Conservation (phyloP, 2,113 vertebrate genomes). For the Daboia siamensis region DNA sequence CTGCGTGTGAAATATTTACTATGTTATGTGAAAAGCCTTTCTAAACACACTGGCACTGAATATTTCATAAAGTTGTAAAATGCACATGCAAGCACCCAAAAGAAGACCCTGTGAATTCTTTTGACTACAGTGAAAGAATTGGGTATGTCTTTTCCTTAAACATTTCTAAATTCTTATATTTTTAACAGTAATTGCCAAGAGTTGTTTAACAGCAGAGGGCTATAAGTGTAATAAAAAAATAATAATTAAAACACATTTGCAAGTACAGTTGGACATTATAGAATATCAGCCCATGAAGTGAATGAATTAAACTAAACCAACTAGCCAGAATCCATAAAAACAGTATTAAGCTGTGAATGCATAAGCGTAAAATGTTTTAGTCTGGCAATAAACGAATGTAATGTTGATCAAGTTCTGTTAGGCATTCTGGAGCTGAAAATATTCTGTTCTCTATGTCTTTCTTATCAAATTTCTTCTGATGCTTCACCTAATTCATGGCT, state of each 20-base stretch:
- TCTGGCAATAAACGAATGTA: neutral
- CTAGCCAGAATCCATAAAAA: neutral
- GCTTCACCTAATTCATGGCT: neutral
- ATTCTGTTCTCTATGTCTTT: neutral
- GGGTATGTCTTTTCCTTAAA: neutral
- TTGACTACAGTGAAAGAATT: neutral
- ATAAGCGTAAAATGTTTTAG: neutral
- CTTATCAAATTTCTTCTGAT: neutral
- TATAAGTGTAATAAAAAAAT: neutral
- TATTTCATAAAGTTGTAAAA: neutral
- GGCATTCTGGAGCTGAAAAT: neutral
- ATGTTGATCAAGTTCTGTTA: neutral
- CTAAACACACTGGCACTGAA: neutral
- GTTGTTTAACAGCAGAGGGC: neutral
- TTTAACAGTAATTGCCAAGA: neutral
- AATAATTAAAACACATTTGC: neutral
- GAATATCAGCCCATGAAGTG: neutral
- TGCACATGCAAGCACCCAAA: neutral
- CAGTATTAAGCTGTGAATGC: neutral
- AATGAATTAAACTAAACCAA: neutral
- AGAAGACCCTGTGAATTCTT: neutral
- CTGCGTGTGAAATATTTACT: neutral
- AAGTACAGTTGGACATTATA: neutral
- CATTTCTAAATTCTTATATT: neutral
- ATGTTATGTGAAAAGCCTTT: neutral